Evolutionary conservation across 53 echinoderm and acorn worm genomes (phyloP), one percentile per base, ranked within the genome.

Genomic region (Luidia sarsii): DNA sequence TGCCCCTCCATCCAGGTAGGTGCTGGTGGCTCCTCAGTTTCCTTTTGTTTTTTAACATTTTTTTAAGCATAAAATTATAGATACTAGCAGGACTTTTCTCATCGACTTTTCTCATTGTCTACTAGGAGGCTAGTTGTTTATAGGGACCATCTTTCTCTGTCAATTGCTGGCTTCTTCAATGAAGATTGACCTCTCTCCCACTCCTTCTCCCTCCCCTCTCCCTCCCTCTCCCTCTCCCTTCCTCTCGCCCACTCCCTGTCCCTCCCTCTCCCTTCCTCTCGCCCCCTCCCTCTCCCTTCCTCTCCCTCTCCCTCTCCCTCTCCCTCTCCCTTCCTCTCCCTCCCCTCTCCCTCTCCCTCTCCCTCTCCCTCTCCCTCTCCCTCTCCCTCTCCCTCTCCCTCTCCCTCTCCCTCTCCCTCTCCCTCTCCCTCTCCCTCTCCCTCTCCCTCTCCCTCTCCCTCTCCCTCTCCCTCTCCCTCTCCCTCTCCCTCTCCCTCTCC

Each of bases 1-100:
- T 75, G n/a, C 45, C 57, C 0, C 49, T 90, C 28, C 82, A 87
- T 74, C 86, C 87, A 53, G 86, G 90, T 88, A 57, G 66, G 87
- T 50, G 11, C 9, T 25, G 27, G 27, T 24, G 67, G 39, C 13
- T 33, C 29, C 33, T 10, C 35, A 24, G 22, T 43, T 45, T 48
- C 21, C n/a, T 16, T 71, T 24, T 53, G 25, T 64, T 15, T 24
- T 71, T 71, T 19, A n/a, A n/a, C n/a, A n/a, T n/a, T n/a, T n/a
- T n/a, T n/a, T n/a, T n/a, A n/a, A n/a, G n/a, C n/a, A n/a, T n/a
- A n/a, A n/a, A n/a, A n/a, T n/a, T n/a, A n/a, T n/a, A n/a, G n/a
- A n/a, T n/a, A n/a, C n/a, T n/a, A n/a, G n/a, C n/a, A n/a, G n/a
- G n/a, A n/a, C n/a, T n/a, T n/a, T n/a, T n/a, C n/a, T n/a, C n/a